Base-by-base conservation (phyloP, 2,888 invertebrate species). In the Caenorhabditis macrosperma region DNA sequence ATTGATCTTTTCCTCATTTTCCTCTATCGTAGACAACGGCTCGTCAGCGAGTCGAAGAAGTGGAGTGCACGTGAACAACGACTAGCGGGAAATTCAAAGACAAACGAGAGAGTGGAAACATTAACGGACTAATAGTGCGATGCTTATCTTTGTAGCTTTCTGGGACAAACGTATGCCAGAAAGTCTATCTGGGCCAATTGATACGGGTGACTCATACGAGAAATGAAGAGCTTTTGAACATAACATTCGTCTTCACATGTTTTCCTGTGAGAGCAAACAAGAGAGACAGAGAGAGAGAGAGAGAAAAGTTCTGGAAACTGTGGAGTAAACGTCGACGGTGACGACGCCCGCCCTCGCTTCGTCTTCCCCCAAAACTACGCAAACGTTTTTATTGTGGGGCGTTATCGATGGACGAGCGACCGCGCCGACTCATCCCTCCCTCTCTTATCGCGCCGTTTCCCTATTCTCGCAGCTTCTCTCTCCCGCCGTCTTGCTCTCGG, bases 1-100 rank as follows among this genome's bases (percentile, higher is more conserved):
- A 71, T 75, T 17, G 69, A 82, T n/a, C 63, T 82, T 1, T 60
- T 82, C 41, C 20, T 79, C 12, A 68, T 84, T 12, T 81, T 76
- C 38, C 17, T 81, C 0, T 84, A 82, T 38, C 22, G 78, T n/a
- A 44, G 84, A 30, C 78, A 74, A 22, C 67, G 76, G 17, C 50
- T 74, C 26, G 41, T 74, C 12, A 48, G 26, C 2, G 76, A 61
- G 2, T 67, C 76, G 15, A 48, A 61, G 20, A 76, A 63, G 55
- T 75, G 74, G 66, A 60, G 57, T 38, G 46, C 59, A 0, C 38
- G 66, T 15, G 64, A 64, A 30, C 38, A 59, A 20, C 57, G 59
- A 30, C 15, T 44, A 26, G 28, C 24, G 17, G 38, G 52, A 38
- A 26, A 41, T 5, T 20, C 26, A 24, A 17, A 22, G 26, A n/a